Base-by-base conservation (phyloP, 2,113 vertebrate species). In the Dromas ardeola region DNA sequence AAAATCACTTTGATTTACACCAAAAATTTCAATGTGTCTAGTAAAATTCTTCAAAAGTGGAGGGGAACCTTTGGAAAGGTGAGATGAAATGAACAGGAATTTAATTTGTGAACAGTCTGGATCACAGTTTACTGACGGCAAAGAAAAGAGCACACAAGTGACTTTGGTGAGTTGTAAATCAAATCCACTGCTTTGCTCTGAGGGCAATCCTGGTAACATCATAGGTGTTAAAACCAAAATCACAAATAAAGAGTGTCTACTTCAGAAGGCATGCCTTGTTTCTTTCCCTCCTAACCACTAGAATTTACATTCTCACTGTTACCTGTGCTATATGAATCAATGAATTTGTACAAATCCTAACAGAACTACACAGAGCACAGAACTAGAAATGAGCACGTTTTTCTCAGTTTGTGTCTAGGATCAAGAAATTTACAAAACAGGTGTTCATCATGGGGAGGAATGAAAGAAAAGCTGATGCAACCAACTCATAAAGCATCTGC, bases 401-500 rank as follows among this genome's bases (percentile, higher is more conserved):
- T 93, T 1, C n/a, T 85, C 6, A 23, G 6, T 56, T 85, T 79
- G 4, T 65, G 10, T 40, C 18, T 55, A 82, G 7, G 11, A 23
- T 59, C 27, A 83, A 56, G 14, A 53, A 19, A 36, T 74, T 50
- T 79, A 13, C 23, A 76, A 69, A 74, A 79, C 19, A 26, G 5
- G 36, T 1, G 2, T 5, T 67, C 3, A 10, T 19, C 2, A 30
- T 3, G 1, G 6, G 7, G 27, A 55, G 6, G 10, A 38, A 87
- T 14, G 20, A 79, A 82, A 43, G 19, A 74, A 91, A 59, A 93
- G 2, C 4, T 29, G 17, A 45, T 40, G 6, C 10, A 76, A 1
- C 8, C 27, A 93, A 15, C 6, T 87, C 14, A 52, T 2, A 63
- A 55, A 85, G 23, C 55, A 58, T 20, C 11, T 65, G 6, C 5